phyloP scores from a whole-genome alignment of 2,888 invertebrate species.

The Antitype chi region DNA sequence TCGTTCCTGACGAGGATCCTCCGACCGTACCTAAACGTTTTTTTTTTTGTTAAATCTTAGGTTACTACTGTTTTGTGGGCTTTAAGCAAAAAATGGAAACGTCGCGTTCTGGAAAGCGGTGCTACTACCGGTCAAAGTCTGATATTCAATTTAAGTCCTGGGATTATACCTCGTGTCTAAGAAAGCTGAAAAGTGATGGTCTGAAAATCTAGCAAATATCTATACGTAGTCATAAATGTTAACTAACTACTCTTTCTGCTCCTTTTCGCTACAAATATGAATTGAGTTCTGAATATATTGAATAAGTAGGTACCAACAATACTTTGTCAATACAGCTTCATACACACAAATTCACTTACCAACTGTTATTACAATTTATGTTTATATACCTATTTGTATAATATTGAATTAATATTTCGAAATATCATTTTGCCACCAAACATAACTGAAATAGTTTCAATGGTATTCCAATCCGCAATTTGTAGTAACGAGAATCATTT shows the following conservation, averaged over 20 bases:
- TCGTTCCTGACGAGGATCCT: no score
- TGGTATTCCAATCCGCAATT: slow-evolving; percentile 1
- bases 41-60: not conserved
- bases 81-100: not conserved
- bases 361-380: not conserved
- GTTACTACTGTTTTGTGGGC: not conserved
- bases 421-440: slow-evolving; percentile 4
- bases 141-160: not conserved
- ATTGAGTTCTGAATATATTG: not conserved
- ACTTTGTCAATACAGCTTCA: not conserved
- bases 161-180: not conserved
- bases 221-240: not conserved
- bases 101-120: not conserved
- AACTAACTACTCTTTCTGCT: not conserved
- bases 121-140: not conserved
- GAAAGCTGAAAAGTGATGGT: not conserved
- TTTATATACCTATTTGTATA: not conserved
- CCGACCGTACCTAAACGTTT: no score
- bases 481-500: not conserved
- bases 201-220: no score
- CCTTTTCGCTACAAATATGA: not conserved
- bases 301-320: not conserved
- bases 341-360: slow-evolving; percentile 11
- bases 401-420: slow-evolving; percentile 1
- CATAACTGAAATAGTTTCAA: slow-evolving; percentile 12